phyloP scores from a whole-genome alignment of 1,140 invertebrate species.

The Papilio aristodemus region DNA sequence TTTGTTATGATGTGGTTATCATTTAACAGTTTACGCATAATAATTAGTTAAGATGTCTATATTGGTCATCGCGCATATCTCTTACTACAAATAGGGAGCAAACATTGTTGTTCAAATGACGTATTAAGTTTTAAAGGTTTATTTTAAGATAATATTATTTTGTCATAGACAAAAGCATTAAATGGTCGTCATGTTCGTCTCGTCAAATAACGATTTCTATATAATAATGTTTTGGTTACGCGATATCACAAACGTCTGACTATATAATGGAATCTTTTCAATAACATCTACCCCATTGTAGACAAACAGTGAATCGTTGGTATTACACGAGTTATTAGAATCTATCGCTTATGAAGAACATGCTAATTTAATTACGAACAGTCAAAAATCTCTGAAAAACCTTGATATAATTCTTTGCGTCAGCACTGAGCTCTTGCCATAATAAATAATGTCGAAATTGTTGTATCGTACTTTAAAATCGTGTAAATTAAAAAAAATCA shows the following conservation, averaged over 20 bases:
- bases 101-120: neutral
- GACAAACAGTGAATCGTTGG: neutral
- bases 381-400: conserved; percentile 7
- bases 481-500: too few relatives aligned
- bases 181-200: neutral
- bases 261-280: conserved; percentile 19
- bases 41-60: neutral
- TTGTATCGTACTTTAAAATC: too few relatives aligned
- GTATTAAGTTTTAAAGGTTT: neutral
- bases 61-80: neutral
- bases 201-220: neutral
- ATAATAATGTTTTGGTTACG: conserved; percentile 5
- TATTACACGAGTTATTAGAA: conserved; percentile 1
- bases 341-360: conserved; percentile 1
- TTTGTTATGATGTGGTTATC: neutral
- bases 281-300: neutral
- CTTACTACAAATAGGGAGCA: too few relatives aligned
- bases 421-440: too few relatives aligned
- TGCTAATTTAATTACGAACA: conserved; percentile 7
- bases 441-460: too few relatives aligned
- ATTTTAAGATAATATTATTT: neutral
- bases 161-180: neutral
- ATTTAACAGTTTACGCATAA: neutral
- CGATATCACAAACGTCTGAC: neutral
- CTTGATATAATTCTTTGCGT: neutral